Evolutionary conservation across 1,140 invertebrate species (phyloP), one percentile per base, ranked within the genome.

Genomic region (Homarus americanus): DNA sequence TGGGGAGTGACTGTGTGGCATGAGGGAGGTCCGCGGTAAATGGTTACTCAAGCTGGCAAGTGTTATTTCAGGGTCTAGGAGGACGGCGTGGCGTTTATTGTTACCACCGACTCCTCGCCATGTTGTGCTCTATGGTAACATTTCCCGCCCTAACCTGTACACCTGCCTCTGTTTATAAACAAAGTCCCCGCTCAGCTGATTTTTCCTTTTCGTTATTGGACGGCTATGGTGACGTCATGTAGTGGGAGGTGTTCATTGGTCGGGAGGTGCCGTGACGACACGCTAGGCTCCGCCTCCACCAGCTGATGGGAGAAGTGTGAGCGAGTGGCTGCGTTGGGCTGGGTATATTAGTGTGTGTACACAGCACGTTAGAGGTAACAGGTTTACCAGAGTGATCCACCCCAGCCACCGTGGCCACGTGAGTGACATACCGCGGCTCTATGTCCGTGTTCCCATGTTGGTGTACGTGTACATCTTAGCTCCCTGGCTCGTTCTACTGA

Each of bases 161-260:
- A 40, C 63, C 53, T 83, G 82, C 58, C 32, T 41, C 49, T 80
- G 85, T 87, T 87, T 80, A 80, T 80, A 87, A 87, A 87, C 85
- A 87, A 78, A 66, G 75, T 38, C 36, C 9, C 15, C 49, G 75
- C 85, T 87, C 85, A 87, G 85, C 85, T 87, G 85, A 87, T 79
- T 87, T 66, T 79, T 87, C 75, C 69, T n/a, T 38, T 32, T 41
- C 49, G 53, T 58, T 38, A 76, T 63, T 87, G 73, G 85, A 58
- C 32, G 69, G 85, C 36, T 44, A 63, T 28, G 85, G 85, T 87
- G 85, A 87, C 73, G 85, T 85, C 69, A 49, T 40, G 41, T 20
- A 32, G 69, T 12, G 38, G 83, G 40, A 44, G 10, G 24, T 24
- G 53, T n/a, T n/a, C 24, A 87, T 79, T 87, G 85, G 85, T 32